Conservation (phyloP, 2,888 invertebrate species). For the Apocheima hispidaria region DNA sequence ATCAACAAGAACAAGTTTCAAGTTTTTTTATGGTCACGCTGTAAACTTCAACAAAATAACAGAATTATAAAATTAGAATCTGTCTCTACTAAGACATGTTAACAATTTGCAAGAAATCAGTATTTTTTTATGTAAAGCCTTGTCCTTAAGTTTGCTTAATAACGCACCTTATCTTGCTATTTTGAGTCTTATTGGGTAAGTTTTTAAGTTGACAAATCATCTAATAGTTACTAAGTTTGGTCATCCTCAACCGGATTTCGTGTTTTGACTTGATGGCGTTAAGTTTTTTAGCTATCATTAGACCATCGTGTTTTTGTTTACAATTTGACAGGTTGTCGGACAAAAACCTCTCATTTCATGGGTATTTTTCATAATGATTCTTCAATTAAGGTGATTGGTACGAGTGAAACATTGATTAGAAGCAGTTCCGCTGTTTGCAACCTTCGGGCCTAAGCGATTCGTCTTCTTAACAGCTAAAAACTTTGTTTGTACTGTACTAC, state of each 20-base stretch:
- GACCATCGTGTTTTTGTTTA: slow-evolving; percentile 52
- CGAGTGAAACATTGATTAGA: slow-evolving; percentile 38
- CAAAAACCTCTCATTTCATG: slow-evolving; percentile 47
- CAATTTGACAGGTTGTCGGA: slow-evolving; percentile 47
- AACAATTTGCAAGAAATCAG: slow-evolving; percentile 26
- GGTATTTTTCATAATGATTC: slow-evolving; percentile 39
- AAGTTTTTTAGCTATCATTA: slow-evolving; percentile 50
- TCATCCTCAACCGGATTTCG: slow-evolving; percentile 48
- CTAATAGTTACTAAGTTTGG: slow-evolving; percentile 11
- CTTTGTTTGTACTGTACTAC: not conserved
- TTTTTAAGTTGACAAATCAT: slow-evolving; percentile 38
- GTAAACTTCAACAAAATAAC: slow-evolving; percentile 22
- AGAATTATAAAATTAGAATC: slow-evolving; percentile 33
- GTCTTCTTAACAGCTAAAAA: slow-evolving; percentile 2
- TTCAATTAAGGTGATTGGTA: slow-evolving; percentile 34
- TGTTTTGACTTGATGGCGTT: slow-evolving; percentile 47
- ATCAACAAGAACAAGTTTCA: slow-evolving; percentile 14
- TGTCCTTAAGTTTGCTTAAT: slow-evolving; percentile 12
- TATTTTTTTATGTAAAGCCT: slow-evolving; percentile 14
- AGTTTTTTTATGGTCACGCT: slow-evolving; percentile 6
- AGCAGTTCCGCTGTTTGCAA: slow-evolving; percentile 26
- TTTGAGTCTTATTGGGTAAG: slow-evolving; percentile 29
- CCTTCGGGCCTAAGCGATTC: slow-evolving; percentile 18
- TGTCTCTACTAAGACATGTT: slow-evolving; percentile 28
- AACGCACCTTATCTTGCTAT: not conserved